Conservation (phyloP, 2,888 invertebrate genomes). For the Drosophila atroscutellata region DNA sequence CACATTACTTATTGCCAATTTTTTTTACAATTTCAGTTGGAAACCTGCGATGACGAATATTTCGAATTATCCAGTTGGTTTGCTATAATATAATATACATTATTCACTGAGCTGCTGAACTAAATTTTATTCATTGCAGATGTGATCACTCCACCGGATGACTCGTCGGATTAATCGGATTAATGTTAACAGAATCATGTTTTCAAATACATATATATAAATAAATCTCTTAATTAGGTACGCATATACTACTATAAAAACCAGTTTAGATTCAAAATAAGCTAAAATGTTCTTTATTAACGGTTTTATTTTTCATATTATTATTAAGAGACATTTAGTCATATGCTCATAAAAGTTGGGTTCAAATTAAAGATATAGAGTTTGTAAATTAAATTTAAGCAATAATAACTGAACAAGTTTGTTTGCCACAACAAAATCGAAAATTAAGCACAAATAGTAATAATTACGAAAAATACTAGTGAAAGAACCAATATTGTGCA, state of each 20-base stretch:
- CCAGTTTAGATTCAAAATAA: not conserved
- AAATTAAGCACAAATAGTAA: not conserved
- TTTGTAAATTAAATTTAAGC: not conserved
- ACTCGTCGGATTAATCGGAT: not conserved
- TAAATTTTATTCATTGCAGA: conserved; percentile 26
- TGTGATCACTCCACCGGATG: not conserved
- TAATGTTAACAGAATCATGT: not conserved
- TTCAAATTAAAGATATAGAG: not conserved
- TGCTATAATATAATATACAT: conserved; percentile 16
- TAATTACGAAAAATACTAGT: not conserved
- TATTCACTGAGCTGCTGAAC: not conserved
- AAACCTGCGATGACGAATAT: not conserved
- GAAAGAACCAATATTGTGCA: not conserved
- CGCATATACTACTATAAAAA: not conserved
- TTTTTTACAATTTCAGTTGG: conserved; percentile 23
- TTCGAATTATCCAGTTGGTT: conserved; percentile 17
- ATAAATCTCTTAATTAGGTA: not conserved
- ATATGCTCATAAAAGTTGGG: not conserved
- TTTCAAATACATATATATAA: not conserved
- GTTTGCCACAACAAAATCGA: not conserved
- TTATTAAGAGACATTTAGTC: not conserved
- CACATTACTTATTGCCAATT: not conserved
- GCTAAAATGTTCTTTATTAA: not conserved
- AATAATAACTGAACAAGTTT: not conserved
- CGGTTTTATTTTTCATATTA: not conserved